Percentiles rank a stretch among this genome's conserved stretches.
Evolutionary conservation across 2,888 invertebrate genomes (phyloP).

Genomic region (Tenthredo amoena): DNA sequence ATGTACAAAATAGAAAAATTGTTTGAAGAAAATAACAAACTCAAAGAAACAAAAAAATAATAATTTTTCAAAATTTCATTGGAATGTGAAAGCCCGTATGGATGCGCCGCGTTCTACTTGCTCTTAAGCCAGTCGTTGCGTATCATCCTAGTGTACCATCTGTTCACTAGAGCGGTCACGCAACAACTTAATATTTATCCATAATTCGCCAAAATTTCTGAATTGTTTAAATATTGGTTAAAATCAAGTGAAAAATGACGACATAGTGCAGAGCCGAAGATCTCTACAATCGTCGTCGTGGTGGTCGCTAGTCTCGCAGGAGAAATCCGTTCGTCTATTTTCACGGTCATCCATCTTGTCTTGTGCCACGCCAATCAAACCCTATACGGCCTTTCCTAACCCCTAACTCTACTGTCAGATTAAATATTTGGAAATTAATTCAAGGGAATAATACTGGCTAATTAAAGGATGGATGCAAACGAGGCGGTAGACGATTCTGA

Average conservation of each 20-base stretch:
- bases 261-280: not conserved
- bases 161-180: slow-evolving; percentile 19
- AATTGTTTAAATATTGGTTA: not conserved
- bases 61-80: slow-evolving; percentile 22
- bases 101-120: slow-evolving; percentile 42
- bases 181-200: not conserved
- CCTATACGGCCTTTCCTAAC: slow-evolving; percentile 44
- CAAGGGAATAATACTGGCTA: not conserved
- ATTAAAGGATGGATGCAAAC: slow-evolving; percentile 64
- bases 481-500: slow-evolving; percentile 62
- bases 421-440: not conserved
- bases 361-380: slow-evolving; percentile 76
- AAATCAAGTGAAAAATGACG: not conserved
- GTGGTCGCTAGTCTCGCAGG: slow-evolving; percentile 64
- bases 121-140: slow-evolving; percentile 34
- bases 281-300: slow-evolving; percentile 8
- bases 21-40: not conserved
- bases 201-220: not conserved
- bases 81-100: slow-evolving; percentile 45
- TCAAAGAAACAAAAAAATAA: not conserved
- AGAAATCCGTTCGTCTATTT: slow-evolving; percentile 71
- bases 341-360: slow-evolving; percentile 74
- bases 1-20: not conserved
- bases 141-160: slow-evolving; percentile 38
- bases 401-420: not conserved